These are phyloP conservation scores for Eupristina koningsbergeri DNA, from an alignment of 1,140 invertebrate genomes.

Conservation along the genomic window DNA sequence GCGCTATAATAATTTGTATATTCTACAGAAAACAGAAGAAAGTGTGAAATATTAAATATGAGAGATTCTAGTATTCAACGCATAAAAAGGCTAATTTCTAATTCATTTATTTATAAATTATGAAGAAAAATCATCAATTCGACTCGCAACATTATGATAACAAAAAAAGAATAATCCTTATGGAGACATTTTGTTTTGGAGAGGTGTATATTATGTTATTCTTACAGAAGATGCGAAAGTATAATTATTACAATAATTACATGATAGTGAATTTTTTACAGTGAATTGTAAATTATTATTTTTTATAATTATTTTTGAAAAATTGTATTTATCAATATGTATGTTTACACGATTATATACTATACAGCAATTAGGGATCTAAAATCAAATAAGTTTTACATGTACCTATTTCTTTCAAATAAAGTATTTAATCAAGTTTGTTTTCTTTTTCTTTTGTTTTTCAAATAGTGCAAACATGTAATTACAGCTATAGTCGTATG, in stretches of 20 bases:
- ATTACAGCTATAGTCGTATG: neutral
- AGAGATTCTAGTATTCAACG: conserved; percentile 55
- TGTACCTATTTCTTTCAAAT: neutral
- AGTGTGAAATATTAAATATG: conserved; percentile 59
- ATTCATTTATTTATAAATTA: neutral
- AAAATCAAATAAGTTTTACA: conserved; percentile 53
- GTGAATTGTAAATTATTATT: conserved; percentile 51
- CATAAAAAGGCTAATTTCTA: conserved; percentile 23
- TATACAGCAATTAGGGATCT: conserved; percentile 52
- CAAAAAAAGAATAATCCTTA: conserved; percentile 16
- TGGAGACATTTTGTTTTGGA: conserved; percentile 8
- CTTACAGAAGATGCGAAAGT: conserved; percentile 28
- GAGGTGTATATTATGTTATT: conserved; percentile 1
- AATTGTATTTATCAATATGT: conserved; percentile 41
- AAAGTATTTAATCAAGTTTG: neutral
- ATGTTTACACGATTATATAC: conserved; percentile 42
- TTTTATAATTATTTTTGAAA: conserved; percentile 46
- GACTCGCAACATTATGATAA: conserved; percentile 25
- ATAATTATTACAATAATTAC: conserved; percentile 56
- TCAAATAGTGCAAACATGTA: too few species aligned
- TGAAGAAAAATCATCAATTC: conserved; percentile 31
- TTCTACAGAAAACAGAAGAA: conserved; percentile 35
- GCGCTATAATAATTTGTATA: conserved; percentile 29
- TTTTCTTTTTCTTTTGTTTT: too few species aligned
- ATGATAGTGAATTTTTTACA: conserved; percentile 48